These are phyloP conservation scores for Eupristina koningsbergeri DNA, from an alignment of 1,140 invertebrate genomes.

Conservation along the genomic window DNA sequence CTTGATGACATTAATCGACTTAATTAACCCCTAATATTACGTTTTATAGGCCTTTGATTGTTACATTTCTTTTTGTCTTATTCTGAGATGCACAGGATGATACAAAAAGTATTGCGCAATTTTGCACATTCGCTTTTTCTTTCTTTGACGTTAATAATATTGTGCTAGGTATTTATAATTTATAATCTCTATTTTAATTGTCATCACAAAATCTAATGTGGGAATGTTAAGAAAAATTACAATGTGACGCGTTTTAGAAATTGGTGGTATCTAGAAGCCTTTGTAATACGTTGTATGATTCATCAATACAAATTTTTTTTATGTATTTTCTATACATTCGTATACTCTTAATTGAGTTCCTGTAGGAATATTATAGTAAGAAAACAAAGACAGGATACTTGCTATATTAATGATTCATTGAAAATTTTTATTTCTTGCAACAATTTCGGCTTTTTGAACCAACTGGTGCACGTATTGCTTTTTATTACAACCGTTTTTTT, in stretches of 20 bases:
- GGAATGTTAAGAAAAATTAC: slow-evolving; percentile 9
- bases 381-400: slow-evolving; percentile 43
- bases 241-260: slow-evolving; percentile 12
- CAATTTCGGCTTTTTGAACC: slow-evolving; percentile 1
- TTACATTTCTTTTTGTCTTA: slow-evolving; percentile 49
- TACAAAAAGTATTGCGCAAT: slow-evolving; percentile 51
- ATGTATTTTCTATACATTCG: background rate
- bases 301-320: slow-evolving; percentile 40
- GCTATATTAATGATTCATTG: background rate
- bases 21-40: slow-evolving; percentile 54
- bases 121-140: slow-evolving; percentile 50
- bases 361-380: background rate
- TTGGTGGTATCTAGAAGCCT: slow-evolving; percentile 31
- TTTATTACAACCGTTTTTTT: background rate
- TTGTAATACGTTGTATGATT: background rate
- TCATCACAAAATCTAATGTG: slow-evolving; percentile 8
- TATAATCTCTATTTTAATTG: slow-evolving; percentile 14
- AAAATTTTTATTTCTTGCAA: background rate
- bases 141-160: background rate
- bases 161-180: slow-evolving; percentile 1
- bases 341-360: slow-evolving; percentile 16
- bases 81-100: slow-evolving; percentile 22
- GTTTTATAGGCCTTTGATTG: slow-evolving; percentile 63
- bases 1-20: slow-evolving; percentile 58
- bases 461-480: background rate